A percentile compares a stretch with the other conserved stretches of the same genome.
Conservation (phyloP, 2,888 invertebrate genomes). For the Ectemnius cavifrons region DNA sequence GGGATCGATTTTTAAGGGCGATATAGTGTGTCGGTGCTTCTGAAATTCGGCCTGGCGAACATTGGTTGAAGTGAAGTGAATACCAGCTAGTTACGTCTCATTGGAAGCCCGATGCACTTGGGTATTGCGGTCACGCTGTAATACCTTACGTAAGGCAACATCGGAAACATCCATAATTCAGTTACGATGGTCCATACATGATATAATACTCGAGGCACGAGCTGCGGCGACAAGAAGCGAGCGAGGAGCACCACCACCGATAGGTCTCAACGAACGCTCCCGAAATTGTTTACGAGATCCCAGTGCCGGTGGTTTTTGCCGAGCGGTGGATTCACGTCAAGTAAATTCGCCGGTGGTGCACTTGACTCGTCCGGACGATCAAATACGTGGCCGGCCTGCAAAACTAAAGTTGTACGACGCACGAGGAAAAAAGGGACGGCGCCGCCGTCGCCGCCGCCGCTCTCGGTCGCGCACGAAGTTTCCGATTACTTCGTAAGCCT, state of each 20-base stretch:
- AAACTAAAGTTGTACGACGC: not conserved
- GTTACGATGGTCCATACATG: not conserved
- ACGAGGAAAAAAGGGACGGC: conserved; percentile 18
- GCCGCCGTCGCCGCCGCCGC: not conserved
- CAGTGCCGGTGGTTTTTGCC: conserved; percentile 12
- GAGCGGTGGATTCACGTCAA: conserved; percentile 17
- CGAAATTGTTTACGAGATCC: conserved; percentile 20
- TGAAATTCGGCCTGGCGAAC: not conserved
- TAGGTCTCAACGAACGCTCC: not conserved
- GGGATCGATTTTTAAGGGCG: not conserved
- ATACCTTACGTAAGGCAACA: conserved; percentile 1
- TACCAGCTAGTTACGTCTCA: not conserved
- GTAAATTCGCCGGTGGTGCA: conserved; percentile 29
- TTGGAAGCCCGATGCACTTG: not conserved
- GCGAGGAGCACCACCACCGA: not conserved
- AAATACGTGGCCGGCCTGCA: conserved; percentile 27
- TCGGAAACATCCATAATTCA: conserved; percentile 4
- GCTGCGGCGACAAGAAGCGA: not conserved
- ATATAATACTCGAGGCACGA: conserved; percentile 3
- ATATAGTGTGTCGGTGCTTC: too few relatives aligned
- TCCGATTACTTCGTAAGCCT: conserved; percentile 56
- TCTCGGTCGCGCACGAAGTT: conserved; percentile 39
- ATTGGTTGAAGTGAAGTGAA: not conserved
- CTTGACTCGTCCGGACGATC: conserved; percentile 25
- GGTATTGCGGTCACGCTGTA: conserved; percentile 6